phyloP scores from a whole-genome alignment of 2,113 vertebrate species.

The Daphoenositta chrysoptera region DNA sequence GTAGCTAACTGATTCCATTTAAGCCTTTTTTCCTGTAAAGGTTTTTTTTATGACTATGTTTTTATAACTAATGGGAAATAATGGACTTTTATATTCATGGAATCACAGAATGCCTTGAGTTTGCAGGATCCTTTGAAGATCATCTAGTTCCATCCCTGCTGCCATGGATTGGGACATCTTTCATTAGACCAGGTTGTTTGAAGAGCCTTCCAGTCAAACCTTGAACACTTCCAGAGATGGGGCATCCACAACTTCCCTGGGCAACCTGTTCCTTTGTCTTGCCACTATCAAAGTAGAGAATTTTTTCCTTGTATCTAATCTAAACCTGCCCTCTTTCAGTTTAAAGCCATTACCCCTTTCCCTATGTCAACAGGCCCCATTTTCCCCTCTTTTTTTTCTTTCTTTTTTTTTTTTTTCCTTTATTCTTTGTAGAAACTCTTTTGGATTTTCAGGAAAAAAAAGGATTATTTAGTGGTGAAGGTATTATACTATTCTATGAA shows the following conservation, averaged over 20 bases:
- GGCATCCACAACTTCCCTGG: no score
- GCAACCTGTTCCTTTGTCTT: not conserved
- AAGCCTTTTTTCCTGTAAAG: not conserved
- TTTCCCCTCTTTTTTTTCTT: not conserved
- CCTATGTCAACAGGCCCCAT: not conserved
- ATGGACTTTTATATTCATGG: not conserved
- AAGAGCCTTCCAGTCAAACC: not conserved
- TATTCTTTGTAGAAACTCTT: not conserved
- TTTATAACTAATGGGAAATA: not conserved
- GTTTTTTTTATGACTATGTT: not conserved
- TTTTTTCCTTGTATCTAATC: not conserved
- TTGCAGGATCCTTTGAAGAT: not conserved
- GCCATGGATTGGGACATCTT: fast-evolving
- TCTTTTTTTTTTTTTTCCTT: not conserved
- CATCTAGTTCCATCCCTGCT: not conserved
- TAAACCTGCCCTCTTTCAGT: not conserved
- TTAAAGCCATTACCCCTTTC: not conserved
- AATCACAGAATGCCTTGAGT: not conserved
- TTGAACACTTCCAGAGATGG: not conserved
- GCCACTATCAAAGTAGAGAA: not conserved
- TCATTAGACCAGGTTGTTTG: no score
- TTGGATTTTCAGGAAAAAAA: not conserved
- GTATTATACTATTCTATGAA: not conserved
- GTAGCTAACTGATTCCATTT: not conserved
- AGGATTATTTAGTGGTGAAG: not conserved